phyloP scores from a whole-genome alignment of 1,140 invertebrate species.

The Pomacea maculata region DNA sequence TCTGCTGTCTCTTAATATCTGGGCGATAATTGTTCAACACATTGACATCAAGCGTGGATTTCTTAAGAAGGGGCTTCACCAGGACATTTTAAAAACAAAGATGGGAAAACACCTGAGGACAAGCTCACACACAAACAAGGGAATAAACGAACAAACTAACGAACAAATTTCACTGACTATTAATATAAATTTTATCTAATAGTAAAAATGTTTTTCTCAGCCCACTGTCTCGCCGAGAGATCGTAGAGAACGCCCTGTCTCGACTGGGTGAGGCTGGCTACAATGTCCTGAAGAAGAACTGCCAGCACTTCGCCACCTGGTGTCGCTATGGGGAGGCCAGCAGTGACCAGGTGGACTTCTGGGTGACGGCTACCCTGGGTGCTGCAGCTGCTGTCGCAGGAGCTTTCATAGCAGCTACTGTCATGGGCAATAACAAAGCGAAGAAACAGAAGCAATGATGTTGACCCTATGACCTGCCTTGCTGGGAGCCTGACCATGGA shows the following conservation, averaged over 20 bases:
- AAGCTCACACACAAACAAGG: no score
- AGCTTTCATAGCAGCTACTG: background rate
- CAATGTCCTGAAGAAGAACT: conserved; percentile 21
- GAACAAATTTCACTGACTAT: background rate
- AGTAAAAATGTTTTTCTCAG: background rate
- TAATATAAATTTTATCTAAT: background rate
- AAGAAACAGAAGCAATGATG: no score
- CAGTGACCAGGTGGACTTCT: conserved; percentile 25
- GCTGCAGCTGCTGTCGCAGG: background rate
- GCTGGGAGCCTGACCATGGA: no score
- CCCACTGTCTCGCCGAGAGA: background rate
- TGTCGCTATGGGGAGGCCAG: conserved; percentile 25
- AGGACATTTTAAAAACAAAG: no score
- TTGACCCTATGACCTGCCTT: no score
- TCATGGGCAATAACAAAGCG: no score
- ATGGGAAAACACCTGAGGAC: no score
- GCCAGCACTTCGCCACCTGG: conserved; percentile 31
- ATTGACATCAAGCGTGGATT: no score
- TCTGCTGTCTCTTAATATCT: no score
- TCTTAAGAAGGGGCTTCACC: no score
- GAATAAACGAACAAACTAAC: background rate
- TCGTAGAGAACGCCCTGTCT: conserved; percentile 9
- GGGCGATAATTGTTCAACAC: no score
- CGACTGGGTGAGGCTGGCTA: conserved; percentile 17
- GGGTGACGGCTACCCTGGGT: background rate